A percentile compares a stretch with the other conserved stretches of the same genome.
These are phyloP conservation scores for Cheilosia pagana DNA, from an alignment of 2,888 invertebrate genomes.

Conservation along the genomic window DNA sequence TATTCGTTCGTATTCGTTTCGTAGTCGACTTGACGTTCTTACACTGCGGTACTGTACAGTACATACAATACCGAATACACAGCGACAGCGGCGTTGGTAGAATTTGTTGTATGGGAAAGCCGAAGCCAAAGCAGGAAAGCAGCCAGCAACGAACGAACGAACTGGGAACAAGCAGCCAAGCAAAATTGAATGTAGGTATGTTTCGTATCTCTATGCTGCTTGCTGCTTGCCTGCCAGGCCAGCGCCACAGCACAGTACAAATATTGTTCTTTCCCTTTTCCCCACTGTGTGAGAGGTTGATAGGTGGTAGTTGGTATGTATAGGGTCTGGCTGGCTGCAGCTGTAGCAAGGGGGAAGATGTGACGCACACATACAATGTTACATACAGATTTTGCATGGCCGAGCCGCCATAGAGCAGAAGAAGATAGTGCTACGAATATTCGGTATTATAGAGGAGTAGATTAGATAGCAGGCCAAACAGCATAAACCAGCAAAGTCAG, in stretches of 20 bases:
- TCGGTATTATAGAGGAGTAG: constrained; percentile 18
- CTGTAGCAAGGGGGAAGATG: constrained; percentile 33
- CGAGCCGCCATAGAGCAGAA: constrained; percentile 1
- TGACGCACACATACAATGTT: constrained; percentile 53
- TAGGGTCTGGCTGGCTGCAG: constrained; percentile 25
- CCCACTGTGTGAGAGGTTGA: constrained; percentile 42
- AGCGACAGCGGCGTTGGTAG: constrained; percentile 29
- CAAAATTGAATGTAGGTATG: constrained; percentile 60
- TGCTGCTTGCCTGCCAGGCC: constrained; percentile 22
- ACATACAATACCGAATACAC: constrained; percentile 42
- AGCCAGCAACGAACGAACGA: constrained; percentile 47
- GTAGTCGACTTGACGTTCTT: constrained; percentile 26
- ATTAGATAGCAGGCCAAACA: constrained; percentile 44
- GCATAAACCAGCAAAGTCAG: constrained; percentile 35
- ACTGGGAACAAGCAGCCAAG: constrained; percentile 44
- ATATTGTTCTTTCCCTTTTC: constrained; percentile 37
- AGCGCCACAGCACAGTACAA: constrained; percentile 26
- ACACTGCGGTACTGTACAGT: constrained; percentile 26
- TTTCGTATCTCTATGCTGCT: constrained; percentile 54
- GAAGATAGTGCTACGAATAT: constrained; percentile 44
- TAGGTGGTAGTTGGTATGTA: constrained; percentile 43
- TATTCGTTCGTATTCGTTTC: constrained; percentile 51
- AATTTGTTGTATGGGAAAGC: constrained; percentile 67
- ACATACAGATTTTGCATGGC: constrained; percentile 53
- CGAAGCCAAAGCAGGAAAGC: constrained; percentile 53